phyloP scores from a whole-genome alignment of 2,113 vertebrate genomes.

The Cyanoliseus patagonus region DNA sequence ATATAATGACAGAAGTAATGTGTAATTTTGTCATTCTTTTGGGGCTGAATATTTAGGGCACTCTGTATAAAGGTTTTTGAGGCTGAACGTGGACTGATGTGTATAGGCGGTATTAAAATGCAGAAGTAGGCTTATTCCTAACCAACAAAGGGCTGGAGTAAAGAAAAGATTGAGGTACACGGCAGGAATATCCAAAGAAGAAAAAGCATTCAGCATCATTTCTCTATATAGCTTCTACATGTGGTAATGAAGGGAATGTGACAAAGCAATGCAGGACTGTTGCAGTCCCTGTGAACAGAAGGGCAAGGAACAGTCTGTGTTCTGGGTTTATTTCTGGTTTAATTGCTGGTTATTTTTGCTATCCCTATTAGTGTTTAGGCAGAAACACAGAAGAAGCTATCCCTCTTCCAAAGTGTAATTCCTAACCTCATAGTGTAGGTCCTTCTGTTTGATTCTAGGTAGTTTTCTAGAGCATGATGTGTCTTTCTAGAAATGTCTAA shows the following conservation, averaged over 20 bases:
- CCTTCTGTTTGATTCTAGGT: not conserved
- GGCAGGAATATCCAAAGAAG: not conserved
- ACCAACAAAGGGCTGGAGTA: not conserved
- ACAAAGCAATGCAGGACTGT: not conserved
- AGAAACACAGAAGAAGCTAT: not conserved
- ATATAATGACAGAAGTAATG: not conserved
- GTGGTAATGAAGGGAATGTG: not conserved
- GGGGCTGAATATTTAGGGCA: not conserved
- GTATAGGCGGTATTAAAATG: not conserved
- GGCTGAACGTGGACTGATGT: not conserved
- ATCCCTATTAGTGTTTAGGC: not conserved
- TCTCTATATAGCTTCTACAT: not conserved
- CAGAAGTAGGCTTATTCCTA: not conserved
- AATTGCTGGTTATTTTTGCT: not conserved
- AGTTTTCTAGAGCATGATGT: not conserved
- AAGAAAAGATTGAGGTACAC: not conserved
- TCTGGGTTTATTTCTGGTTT: not conserved
- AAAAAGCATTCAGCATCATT: not conserved
- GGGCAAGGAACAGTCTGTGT: not conserved
- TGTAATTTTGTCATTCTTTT: constrained; percentile 12
- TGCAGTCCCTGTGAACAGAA: not conserved
- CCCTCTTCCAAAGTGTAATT: not conserved
- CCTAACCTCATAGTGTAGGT: not conserved
- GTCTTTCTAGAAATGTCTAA: not conserved
- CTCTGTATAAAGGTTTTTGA: not conserved